Evolutionary conservation across 92 coral and sea anemone genomes (phyloP).

Genomic region (Actinernus sp.): DNA sequence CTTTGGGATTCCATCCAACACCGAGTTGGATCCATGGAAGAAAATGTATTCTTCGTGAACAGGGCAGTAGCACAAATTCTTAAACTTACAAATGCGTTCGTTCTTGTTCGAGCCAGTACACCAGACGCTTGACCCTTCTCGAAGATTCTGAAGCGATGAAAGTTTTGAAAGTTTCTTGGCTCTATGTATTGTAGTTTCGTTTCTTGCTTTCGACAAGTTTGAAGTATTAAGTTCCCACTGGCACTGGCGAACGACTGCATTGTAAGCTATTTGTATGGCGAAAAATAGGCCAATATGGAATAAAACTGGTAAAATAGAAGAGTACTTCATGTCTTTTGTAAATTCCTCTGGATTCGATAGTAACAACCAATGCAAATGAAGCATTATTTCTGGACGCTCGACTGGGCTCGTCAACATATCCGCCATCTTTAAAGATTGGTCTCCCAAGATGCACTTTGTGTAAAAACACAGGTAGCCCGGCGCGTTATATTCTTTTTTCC

Average conservation of each 20-base stretch:
- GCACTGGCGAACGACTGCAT: background rate
- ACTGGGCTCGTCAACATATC: no score
- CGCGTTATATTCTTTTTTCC: no score
- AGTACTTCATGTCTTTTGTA: constrained; percentile 3
- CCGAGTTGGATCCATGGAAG: constrained; percentile 83
- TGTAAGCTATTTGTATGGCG: constrained; percentile 12
- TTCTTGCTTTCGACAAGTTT: background rate
- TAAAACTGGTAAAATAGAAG: constrained; percentile 1
- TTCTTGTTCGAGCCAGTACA: constrained; percentile 75
- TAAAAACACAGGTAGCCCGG: no score
- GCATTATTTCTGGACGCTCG: background rate
- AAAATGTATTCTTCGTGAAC: constrained; percentile 72
- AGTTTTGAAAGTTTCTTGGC: constrained; percentile 7
- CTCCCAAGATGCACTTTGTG: no score
- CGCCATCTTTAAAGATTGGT: no score
- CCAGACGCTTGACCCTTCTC: constrained; percentile 86
- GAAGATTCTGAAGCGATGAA: constrained; percentile 12
- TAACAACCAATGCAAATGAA: background rate
- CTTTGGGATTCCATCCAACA: constrained; percentile 80
- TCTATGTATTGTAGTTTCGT: background rate
- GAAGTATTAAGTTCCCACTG: no score
- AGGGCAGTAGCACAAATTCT: constrained; percentile 87
- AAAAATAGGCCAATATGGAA: constrained; percentile 29
- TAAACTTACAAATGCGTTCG: constrained; percentile 89
- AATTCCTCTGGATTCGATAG: no score